Base-by-base conservation (phyloP, 2,113 vertebrate species). In the Serilophus lunatus region DNA sequence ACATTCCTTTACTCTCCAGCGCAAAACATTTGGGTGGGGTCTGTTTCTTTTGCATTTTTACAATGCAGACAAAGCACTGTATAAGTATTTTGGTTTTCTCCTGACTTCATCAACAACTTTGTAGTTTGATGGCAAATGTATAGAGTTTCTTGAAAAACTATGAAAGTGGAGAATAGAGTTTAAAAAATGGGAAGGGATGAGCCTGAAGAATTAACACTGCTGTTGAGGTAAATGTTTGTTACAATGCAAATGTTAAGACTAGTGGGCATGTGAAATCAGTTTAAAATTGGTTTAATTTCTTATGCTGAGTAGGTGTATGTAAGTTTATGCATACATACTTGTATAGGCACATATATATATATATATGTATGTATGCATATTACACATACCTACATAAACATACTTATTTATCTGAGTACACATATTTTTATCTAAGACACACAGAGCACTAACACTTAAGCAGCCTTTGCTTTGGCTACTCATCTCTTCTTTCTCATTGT, bases 11-110 rank as follows among this genome's bases (percentile, higher is more conserved):
- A 51, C 35, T 85, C 15, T 78, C 69, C 15, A 61, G 61, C 72
- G 29, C 50, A 93, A 82, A 95, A 86, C 9, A 10, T 95, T 94
- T 88, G 59, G 42, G 82, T 91, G 72, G 53, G 63, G 81, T 91
- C 93, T 79, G 69, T 75, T 91, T 91, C 36, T 42, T 87, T 93
- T 72, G 61, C 10, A 35, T 85, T 83, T 63, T 82, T 71, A 89
- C 75, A 69, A 79, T 44, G 64, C 59, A 92, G 83, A 82, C 79
- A 89, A 93, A 92, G 29, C 45, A 33, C 40, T 60, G 20, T 53
- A 31, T 69, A 69, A 82, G 81, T 93, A 40, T 49, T 94, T 74
- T 65, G 50, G 13, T 70, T 88, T 78, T 36, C 74, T 47, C 50
- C 4, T 14, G 83, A 88, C 70, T 92, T 96, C 49, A 54, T 79